These are phyloP conservation scores for Tachypleus tridentatus DNA, from an alignment of 1,140 invertebrate species.

Conservation along the genomic window DNA sequence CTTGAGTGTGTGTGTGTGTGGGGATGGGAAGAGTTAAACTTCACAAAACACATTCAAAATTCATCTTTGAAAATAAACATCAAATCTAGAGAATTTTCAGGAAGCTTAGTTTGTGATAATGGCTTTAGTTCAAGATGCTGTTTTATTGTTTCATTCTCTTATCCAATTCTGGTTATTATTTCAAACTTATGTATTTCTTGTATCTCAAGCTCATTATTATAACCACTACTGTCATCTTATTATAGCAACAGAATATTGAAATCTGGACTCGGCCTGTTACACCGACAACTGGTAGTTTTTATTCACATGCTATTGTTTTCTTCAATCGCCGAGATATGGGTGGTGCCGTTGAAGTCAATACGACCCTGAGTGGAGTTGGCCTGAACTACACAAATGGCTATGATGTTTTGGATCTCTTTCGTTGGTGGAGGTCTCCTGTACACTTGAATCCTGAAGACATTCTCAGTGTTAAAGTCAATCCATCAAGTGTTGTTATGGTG, in stretches of 20 bases:
- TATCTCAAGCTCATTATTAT: conserved; percentile 11
- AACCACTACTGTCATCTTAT: conserved; percentile 21
- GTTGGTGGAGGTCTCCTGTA: conserved; percentile 64
- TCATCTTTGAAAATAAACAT: neutral
- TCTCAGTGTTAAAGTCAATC: conserved; percentile 87
- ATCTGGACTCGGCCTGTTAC: conserved; percentile 80
- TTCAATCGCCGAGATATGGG: conserved; percentile 75
- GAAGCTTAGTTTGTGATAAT: neutral
- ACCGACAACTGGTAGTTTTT: conserved; percentile 54
- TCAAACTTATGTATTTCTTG: neutral
- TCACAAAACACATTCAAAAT: no score
- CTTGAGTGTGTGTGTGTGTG: no score
- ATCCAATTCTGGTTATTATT: neutral
- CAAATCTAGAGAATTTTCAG: neutral
- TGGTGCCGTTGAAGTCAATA: conserved; percentile 73
- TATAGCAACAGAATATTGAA: conserved; percentile 74
- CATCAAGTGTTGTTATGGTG: conserved; percentile 50
- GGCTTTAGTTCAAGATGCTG: no score
- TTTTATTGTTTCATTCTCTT: neutral
- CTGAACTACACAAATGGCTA: conserved; percentile 64
- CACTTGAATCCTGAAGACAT: conserved; percentile 67
- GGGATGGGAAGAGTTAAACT: no score
- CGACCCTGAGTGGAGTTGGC: conserved; percentile 68
- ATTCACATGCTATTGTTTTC: conserved; percentile 77
- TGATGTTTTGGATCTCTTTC: conserved; percentile 73